Percentiles rank a stretch among this genome's conserved stretches.
Conservation (phyloP, 2,113 vertebrate species). For the Genyomyrus donnyi region DNA sequence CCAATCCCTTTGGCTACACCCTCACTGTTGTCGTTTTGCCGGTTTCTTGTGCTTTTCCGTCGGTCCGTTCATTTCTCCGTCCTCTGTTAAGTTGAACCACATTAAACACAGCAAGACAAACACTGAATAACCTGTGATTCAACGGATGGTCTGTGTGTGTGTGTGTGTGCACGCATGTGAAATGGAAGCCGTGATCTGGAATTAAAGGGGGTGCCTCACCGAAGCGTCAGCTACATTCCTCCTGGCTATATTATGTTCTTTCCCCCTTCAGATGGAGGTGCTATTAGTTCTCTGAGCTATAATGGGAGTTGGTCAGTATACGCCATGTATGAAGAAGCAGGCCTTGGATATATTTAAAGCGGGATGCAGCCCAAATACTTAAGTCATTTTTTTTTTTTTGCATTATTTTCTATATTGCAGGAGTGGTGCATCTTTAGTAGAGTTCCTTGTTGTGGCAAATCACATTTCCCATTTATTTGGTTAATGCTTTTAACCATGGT, state of each 20-base stretch:
- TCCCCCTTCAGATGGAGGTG: not conserved
- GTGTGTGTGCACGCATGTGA: not conserved
- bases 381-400: not conserved
- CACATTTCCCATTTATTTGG: not conserved
- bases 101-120: conserved; percentile 29
- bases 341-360: not conserved
- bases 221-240: not conserved
- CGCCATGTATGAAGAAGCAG: not conserved
- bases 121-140: not conserved
- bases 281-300: not conserved
- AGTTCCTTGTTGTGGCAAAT: not conserved
- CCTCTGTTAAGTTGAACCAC: conserved; percentile 31
- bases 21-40: not conserved
- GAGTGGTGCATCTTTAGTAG: not conserved
- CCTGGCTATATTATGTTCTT: not conserved
- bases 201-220: not conserved
- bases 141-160: not conserved
- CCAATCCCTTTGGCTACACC: not conserved
- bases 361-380: not conserved
- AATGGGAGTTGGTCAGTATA: not conserved
- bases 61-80: conserved; percentile 21
- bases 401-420: not conserved
- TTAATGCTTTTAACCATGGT: not conserved
- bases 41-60: not conserved
- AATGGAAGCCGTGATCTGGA: not conserved